Base-by-base conservation (phyloP, 2,888 invertebrate species). In the Agonopterix heracliana region DNA sequence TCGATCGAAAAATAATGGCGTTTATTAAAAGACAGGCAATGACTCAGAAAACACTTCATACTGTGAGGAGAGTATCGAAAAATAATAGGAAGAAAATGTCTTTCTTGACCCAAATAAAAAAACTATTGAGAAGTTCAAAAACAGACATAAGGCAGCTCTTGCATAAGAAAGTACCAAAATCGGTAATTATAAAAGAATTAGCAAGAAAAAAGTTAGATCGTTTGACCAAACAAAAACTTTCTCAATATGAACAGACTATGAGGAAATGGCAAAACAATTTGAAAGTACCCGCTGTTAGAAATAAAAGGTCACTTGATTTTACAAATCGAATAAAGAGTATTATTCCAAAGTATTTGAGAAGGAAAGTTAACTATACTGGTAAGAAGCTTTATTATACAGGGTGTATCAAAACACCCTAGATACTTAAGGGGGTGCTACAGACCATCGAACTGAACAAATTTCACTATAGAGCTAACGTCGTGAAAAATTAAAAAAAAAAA, bases 321-420 rank as follows among this genome's bases (percentile, higher is more conserved):
- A 54, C 60, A 12, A 58, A 60, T 38, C 65, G 71, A n/a, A 72
- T 81, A 9, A 80, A 77, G 44, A 77, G 71, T 51, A 81, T 83
- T 4, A 66, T 83, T 55, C 83, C 84, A 2, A 66, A 64, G 41
- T 82, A 81, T 55, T 62, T 81, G 10, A 68, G 72, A 60, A 71
- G 73, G 3, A 81, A 82, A 61, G 59, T 78, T 0, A 26, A 26
- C 26, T 26, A 26, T 26, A 26, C 26, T 5, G 26, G 26, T 26
- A 26, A 26, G 26, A 26, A 5, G 26, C 5, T 26, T 26, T 17
- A 17, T 17, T 17, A 17, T n/a, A n/a, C n/a, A n/a, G n/a, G n/a
- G n/a, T n/a, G n/a, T n/a, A n/a, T n/a, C n/a, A n/a, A n/a, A n/a
- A n/a, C n/a, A n/a, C n/a, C n/a, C n/a, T n/a, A n/a, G n/a, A n/a